Evolutionary conservation across 1,140 invertebrate species (phyloP).

Genomic region (Platyscapa corneri): DNA sequence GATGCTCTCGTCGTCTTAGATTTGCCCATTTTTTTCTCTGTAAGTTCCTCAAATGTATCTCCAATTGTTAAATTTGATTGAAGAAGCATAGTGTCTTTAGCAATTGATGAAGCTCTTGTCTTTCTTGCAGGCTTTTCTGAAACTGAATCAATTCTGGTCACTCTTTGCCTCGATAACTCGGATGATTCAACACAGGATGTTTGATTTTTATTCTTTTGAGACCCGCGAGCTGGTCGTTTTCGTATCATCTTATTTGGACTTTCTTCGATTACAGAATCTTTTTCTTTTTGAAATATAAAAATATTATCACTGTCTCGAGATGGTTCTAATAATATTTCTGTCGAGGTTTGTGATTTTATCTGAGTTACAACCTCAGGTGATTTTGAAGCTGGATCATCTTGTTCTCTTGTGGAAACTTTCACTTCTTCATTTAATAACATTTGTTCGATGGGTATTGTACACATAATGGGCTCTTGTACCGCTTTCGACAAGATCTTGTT

Average conservation of each 20-base stretch:
- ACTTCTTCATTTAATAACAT: neutral
- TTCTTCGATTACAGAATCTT: neutral
- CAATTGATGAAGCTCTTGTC: conserved; percentile 8
- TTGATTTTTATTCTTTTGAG: conserved; percentile 6
- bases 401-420: neutral
- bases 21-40: conserved; percentile 18
- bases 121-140: conserved; percentile 8
- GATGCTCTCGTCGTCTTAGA: neutral
- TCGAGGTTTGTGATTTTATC: neutral
- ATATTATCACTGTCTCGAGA: conserved; percentile 9
- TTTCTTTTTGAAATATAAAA: neutral
- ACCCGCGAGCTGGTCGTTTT: neutral
- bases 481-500: conserved; percentile 22
- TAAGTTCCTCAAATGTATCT: neutral
- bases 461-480: neutral
- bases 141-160: neutral
- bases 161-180: neutral
- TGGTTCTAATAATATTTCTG: neutral
- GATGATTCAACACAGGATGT: too few relatives aligned
- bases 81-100: neutral
- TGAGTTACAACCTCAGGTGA: neutral
- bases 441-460: neutral
- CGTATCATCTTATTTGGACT: neutral
- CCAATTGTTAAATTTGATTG: neutral
- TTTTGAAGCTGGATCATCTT: neutral